These are phyloP conservation scores for Notothenia rossii DNA, from an alignment of 2,113 vertebrate genomes.

Conservation along the genomic window DNA sequence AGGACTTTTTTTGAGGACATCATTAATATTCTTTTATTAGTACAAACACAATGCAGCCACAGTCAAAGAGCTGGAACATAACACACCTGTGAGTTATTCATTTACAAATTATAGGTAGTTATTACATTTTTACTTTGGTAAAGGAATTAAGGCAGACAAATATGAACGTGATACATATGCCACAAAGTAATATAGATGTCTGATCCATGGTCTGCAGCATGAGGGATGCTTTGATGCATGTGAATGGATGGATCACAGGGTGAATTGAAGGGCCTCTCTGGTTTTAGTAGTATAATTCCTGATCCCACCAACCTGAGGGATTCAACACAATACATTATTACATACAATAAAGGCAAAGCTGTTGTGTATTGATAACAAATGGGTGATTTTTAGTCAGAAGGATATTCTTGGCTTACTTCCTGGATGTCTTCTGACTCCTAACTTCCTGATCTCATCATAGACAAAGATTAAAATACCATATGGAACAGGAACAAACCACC, in stretches of 20 bases:
- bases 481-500: constrained; percentile 90
- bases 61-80: constrained; percentile 20
- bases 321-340: constrained; percentile 9
- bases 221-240: constrained; percentile 5
- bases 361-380: neutral
- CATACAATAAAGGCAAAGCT: neutral
- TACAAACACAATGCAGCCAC: constrained; percentile 47
- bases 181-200: constrained; percentile 19
- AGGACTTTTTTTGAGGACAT: constrained; percentile 2
- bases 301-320: constrained; percentile 89
- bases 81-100: constrained; percentile 7
- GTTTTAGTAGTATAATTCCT: constrained; percentile 88
- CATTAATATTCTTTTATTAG: constrained; percentile 49
- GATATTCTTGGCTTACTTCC: constrained; percentile 83
- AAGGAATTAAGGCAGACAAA: neutral
- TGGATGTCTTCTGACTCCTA: constrained; percentile 88
- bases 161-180: constrained; percentile 9
- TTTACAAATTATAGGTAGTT: constrained; percentile 2
- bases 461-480: constrained; percentile 89
- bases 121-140: neutral
- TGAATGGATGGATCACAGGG: neutral
- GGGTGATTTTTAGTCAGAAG: neutral
- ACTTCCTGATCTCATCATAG: constrained; percentile 90
- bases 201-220: neutral
- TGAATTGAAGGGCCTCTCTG: neutral